These are phyloP conservation scores for Bombyx mandarina DNA, from an alignment of 1,140 invertebrate genomes.

Conservation along the genomic window DNA sequence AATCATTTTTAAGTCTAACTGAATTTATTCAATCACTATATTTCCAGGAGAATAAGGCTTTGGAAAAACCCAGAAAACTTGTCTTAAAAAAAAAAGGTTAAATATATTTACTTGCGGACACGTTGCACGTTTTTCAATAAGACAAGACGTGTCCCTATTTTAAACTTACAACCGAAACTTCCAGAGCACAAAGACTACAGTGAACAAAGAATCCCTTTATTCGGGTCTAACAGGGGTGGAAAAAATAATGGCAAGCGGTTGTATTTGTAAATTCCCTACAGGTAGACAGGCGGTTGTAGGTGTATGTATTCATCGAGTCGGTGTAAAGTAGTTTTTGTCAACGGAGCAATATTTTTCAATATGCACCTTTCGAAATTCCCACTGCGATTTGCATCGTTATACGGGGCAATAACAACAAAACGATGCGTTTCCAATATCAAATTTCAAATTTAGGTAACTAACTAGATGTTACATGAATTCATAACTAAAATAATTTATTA, in stretches of 20 bases:
- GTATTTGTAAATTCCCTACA: constrained; percentile 59
- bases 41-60: too few relatives aligned
- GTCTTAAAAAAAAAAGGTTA: too few relatives aligned
- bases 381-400: constrained; percentile 13
- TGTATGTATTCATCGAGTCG: constrained; percentile 43
- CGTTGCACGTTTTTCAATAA: too few relatives aligned
- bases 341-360: constrained; percentile 7
- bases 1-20: too few relatives aligned
- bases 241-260: constrained; percentile 50
- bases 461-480: too few relatives aligned
- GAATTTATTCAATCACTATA: too few relatives aligned
- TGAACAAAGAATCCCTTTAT: constrained; percentile 48
- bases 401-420: too few relatives aligned
- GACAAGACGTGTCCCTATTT: constrained; percentile 1
- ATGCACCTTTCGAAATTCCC: constrained; percentile 62
- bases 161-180: constrained; percentile 16
- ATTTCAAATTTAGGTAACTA: too few relatives aligned
- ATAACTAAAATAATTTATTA: too few relatives aligned
- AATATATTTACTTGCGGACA: too few relatives aligned
- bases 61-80: too few relatives aligned
- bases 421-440: too few relatives aligned
- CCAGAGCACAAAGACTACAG: constrained; percentile 31
- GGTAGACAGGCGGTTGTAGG: constrained; percentile 62
- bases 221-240: constrained; percentile 29
- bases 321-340: constrained; percentile 20